These are phyloP conservation scores for Clarias fuscus DNA, from an alignment of 2,797 vertebrate genomes.

Conservation along the genomic window DNA sequence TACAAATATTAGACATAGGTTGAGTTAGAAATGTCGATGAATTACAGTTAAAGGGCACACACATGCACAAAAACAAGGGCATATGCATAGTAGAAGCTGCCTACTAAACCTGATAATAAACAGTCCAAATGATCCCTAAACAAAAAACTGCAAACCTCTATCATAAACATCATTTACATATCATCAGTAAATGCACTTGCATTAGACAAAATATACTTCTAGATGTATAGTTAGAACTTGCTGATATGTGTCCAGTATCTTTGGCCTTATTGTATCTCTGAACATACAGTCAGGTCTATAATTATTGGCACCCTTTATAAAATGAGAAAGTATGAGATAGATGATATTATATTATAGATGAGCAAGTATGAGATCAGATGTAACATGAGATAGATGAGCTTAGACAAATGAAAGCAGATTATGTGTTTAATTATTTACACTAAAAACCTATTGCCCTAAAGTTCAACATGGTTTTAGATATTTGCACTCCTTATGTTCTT, in stretches of 20 bases:
- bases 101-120: conserved; percentile 58
- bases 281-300: neutral
- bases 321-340: neutral
- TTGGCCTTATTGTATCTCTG: conserved; percentile 40
- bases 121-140: conserved; percentile 58
- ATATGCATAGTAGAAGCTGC: conserved; percentile 64
- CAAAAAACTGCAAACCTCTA: conserved; percentile 49
- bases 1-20: neutral
- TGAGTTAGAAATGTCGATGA: conserved; percentile 1
- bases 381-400: neutral
- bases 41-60: neutral
- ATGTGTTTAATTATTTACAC: neutral
- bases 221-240: conserved; percentile 16
- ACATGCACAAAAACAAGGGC: conserved; percentile 47
- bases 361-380: neutral
- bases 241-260: conserved; percentile 49
- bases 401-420: neutral
- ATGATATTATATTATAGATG: too few relatives aligned
- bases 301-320: conserved; percentile 13
- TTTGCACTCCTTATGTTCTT: neutral
- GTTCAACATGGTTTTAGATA: neutral
- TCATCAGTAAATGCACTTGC: conserved; percentile 27
- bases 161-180: conserved; percentile 2
- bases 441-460: neutral
- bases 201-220: conserved; percentile 18